phyloP scores from a whole-genome alignment of 2,797 vertebrate genomes.

The Sebastes oblongus region DNA sequence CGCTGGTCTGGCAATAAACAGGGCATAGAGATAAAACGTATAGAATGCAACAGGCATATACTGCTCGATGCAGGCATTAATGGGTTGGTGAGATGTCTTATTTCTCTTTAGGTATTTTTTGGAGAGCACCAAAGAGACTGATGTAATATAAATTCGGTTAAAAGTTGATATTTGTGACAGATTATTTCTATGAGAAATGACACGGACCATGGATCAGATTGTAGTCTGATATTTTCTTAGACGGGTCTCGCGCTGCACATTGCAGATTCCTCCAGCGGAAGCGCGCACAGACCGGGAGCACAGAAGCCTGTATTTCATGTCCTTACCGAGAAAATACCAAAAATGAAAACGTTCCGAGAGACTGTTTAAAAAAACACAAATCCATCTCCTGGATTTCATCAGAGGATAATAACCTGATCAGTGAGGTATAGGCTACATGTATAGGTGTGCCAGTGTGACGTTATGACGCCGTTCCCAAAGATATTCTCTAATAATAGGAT shows the following conservation, averaged over 20 bases:
- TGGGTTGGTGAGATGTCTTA: not conserved
- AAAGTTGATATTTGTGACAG: not conserved
- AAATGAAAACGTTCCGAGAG: not conserved
- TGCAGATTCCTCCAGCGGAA: constrained; percentile 42
- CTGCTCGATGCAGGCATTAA: not conserved
- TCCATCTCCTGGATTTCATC: not conserved
- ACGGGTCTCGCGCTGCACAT: constrained; percentile 23
- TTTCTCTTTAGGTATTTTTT: not conserved
- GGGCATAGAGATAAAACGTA: not conserved
- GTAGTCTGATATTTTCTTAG: not conserved
- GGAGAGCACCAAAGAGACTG: not conserved
- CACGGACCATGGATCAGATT: not conserved
- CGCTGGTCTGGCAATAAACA: not conserved
- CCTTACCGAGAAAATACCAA: not conserved
- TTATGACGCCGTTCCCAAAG: not conserved
- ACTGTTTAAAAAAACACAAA: not conserved
- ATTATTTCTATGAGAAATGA: not conserved
- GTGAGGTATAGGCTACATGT: not conserved
- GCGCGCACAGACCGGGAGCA: constrained; percentile 27
- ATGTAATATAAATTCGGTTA: not conserved
- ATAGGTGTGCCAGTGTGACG: not conserved
- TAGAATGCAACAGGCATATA: constrained; percentile 49
- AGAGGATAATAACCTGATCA: not conserved
- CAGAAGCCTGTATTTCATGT: not conserved
- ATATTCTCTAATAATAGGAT: constrained; percentile 30